A percentile compares a stretch with the other conserved stretches of the same genome.
Conservation (phyloP, 2,888 invertebrate species). For the Noctua janthina region DNA sequence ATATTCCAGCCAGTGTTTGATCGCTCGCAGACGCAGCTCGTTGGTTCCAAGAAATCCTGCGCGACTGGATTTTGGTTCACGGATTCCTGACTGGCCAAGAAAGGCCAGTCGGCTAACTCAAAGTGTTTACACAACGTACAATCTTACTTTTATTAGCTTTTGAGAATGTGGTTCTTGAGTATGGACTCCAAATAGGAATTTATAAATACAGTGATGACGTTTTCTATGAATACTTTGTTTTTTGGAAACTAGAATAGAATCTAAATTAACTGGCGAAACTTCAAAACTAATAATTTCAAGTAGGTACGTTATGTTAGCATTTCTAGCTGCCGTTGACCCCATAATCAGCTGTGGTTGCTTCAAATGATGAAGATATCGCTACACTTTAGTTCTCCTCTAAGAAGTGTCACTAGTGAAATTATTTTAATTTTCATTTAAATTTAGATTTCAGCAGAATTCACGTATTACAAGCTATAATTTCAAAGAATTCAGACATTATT, state of each 20-base stretch:
- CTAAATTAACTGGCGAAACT: too few relatives aligned
- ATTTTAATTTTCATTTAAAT: background rate
- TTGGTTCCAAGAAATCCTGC: conserved; percentile 74
- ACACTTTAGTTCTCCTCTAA: background rate
- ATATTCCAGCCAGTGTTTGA: conserved; percentile 38
- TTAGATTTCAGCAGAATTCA: background rate
- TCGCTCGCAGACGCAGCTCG: conserved; percentile 46
- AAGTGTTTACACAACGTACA: conserved; percentile 54
- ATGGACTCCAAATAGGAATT: conserved; percentile 3
- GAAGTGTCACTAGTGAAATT: background rate
- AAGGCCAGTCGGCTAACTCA: conserved; percentile 69
- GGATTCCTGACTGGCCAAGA: conserved; percentile 71
- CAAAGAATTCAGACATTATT: conserved; percentile 28
- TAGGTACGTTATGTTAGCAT: background rate
- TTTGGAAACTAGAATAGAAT: background rate
- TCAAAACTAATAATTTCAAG: background rate
- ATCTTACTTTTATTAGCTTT: conserved; percentile 55
- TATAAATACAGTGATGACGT: background rate
- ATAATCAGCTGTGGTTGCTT: background rate
- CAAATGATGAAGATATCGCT: background rate
- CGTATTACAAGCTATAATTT: conserved; percentile 6
- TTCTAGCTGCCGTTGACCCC: background rate
- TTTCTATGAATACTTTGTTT: background rate
- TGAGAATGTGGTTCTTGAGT: conserved; percentile 41
- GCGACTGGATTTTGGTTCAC: conserved; percentile 75